A percentile compares a stretch with the other conserved stretches of the same genome.
These are phyloP conservation scores for Poicephalus meyeri DNA, from an alignment of 2,113 vertebrate genomes.

Conservation along the genomic window DNA sequence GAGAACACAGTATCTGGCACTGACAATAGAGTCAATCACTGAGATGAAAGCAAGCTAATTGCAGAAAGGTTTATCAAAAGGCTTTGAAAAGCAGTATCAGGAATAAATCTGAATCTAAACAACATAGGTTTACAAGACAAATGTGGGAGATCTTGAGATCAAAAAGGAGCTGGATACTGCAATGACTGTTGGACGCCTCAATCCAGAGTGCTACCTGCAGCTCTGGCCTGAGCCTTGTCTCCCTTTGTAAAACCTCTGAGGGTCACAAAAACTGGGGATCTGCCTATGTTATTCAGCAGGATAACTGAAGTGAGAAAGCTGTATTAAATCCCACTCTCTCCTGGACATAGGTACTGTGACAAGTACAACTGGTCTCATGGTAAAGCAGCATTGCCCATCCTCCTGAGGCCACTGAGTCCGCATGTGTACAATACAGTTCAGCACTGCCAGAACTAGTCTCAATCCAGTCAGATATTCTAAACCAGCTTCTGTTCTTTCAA, in stretches of 20 bases:
- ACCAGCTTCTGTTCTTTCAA: background rate
- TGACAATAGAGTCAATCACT: background rate
- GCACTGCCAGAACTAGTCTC: background rate
- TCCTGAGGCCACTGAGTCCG: background rate
- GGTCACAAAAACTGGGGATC: background rate
- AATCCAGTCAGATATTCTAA: background rate
- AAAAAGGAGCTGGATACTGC: background rate
- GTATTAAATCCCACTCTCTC: background rate
- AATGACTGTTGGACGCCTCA: background rate
- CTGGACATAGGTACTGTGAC: background rate
- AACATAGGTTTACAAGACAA: background rate
- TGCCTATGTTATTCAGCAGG: background rate
- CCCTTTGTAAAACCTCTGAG: background rate
- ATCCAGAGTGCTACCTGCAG: background rate
- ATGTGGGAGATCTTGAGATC: background rate
- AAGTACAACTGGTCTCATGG: background rate
- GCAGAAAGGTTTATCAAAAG: background rate
- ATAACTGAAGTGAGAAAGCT: background rate
- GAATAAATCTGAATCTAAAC: background rate
- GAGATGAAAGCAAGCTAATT: background rate
- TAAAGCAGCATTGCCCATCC: background rate
- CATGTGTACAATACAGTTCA: fast-evolving
- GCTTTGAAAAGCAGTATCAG: background rate
- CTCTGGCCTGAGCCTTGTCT: background rate
- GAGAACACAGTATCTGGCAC: background rate